These are phyloP conservation scores for Brachymystax lenok DNA, from an alignment of 2,797 vertebrate genomes.

Conservation along the genomic window DNA sequence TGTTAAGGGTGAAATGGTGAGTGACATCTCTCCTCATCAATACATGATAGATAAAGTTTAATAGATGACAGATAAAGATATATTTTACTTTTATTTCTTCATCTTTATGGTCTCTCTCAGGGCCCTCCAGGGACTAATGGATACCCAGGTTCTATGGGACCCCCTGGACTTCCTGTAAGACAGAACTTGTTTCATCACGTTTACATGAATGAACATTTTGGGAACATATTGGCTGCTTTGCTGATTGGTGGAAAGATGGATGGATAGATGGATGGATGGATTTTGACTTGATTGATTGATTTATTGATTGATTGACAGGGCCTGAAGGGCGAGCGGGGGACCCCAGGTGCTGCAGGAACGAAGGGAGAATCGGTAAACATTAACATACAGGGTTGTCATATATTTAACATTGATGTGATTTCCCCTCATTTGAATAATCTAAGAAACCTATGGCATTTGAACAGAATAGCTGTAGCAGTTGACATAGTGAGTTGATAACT, in stretches of 20 bases:
- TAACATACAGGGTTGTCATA: not conserved
- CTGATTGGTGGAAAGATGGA: slow-evolving; percentile 13
- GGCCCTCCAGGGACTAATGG: slow-evolving; percentile 87
- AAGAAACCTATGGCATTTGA: not conserved
- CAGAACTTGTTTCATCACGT: slow-evolving; percentile 17
- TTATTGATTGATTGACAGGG: slow-evolving; percentile 74
- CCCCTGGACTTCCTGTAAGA: slow-evolving; percentile 91
- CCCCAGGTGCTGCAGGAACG: slow-evolving; percentile 76
- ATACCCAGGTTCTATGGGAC: slow-evolving; percentile 88
- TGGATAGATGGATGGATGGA: not conserved
- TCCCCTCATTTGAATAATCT: not conserved
- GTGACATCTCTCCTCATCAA: slow-evolving; percentile 42
- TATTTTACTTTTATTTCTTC: not conserved
- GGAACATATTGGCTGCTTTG: slow-evolving; percentile 12
- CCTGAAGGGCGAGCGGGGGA: slow-evolving; percentile 90
- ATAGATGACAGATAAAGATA: not conserved
- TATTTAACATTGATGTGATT: not conserved
- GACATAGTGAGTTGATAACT: not conserved
- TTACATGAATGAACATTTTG: slow-evolving; percentile 27
- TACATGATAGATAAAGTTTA: slow-evolving; percentile 13
- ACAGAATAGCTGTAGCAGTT: not conserved
- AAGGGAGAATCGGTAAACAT: slow-evolving; percentile 92
- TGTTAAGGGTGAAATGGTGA: slow-evolving; percentile 90
- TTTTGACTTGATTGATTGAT: slow-evolving; percentile 27
- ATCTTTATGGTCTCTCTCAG: slow-evolving; percentile 60